A percentile compares a stretch with the other conserved stretches of the same genome.
These are phyloP conservation scores for Parazoanthus darwini DNA, from an alignment of 92 coral and sea anemone species.

Conservation along the genomic window DNA sequence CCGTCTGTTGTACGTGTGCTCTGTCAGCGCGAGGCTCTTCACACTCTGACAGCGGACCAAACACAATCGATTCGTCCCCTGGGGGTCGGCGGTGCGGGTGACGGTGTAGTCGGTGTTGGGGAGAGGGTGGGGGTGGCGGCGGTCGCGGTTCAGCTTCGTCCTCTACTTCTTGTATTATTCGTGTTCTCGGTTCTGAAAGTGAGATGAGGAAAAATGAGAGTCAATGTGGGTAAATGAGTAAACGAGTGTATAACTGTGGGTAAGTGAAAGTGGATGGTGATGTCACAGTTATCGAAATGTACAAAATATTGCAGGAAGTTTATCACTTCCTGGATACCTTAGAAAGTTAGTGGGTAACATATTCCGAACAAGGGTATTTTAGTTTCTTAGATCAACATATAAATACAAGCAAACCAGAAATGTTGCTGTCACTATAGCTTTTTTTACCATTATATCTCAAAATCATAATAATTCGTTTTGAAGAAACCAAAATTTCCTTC, in stretches of 20 bases:
- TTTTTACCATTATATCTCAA: too few species aligned
- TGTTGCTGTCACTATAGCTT: too few species aligned
- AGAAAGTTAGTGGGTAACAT: too few species aligned
- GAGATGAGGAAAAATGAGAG: not conserved
- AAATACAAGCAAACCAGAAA: too few species aligned
- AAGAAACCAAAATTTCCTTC: too few species aligned
- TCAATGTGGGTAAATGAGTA: not conserved
- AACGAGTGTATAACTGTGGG: not conserved
- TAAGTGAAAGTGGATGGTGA: too few species aligned
- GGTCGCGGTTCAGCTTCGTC: constrained; percentile 63
- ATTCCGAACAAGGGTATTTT: too few species aligned
- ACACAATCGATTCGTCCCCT: constrained; percentile 65
- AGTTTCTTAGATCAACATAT: too few species aligned
- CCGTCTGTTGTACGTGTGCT: not conserved
- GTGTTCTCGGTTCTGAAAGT: constrained; percentile 18
- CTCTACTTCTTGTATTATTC: not conserved
- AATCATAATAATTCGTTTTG: too few species aligned
- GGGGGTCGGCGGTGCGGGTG: constrained; percentile 60
- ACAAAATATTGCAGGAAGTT: too few species aligned
- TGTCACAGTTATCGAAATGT: too few species aligned
- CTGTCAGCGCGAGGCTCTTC: constrained; percentile 42
- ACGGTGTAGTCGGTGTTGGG: constrained; percentile 40
- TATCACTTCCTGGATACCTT: too few species aligned
- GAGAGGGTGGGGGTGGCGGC: constrained; percentile 57
- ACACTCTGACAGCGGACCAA: constrained; percentile 66